Conservation (phyloP, 2,113 vertebrate genomes). For the Salvelinus fontinalis region DNA sequence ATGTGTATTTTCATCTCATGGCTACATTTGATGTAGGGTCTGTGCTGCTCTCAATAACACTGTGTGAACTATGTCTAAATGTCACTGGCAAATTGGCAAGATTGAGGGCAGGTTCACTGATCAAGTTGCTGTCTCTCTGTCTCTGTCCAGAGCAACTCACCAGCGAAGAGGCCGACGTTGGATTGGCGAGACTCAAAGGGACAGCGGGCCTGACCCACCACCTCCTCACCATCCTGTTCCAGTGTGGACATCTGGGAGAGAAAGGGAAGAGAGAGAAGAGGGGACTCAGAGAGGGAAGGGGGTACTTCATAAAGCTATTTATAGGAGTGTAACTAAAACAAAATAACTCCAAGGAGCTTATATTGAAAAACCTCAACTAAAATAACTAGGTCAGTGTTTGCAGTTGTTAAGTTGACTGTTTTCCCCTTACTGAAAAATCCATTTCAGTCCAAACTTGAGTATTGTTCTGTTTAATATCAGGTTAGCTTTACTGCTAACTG, state of each 20-base stretch:
- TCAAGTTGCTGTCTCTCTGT: constrained; percentile 20
- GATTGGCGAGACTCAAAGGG: constrained; percentile 91
- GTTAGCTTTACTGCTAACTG: no score
- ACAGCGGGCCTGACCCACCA: constrained; percentile 89
- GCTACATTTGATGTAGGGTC: constrained; percentile 40
- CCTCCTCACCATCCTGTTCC: constrained; percentile 86
- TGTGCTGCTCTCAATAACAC: constrained; percentile 41
- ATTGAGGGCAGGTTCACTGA: constrained; percentile 37
- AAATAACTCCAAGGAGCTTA: neutral
- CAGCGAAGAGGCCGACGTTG: constrained; percentile 88
- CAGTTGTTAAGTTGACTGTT: constrained; percentile 5
- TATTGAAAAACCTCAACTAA: constrained; percentile 15
- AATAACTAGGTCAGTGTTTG: neutral
- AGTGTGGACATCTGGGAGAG: constrained; percentile 76
- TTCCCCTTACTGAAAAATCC: no score
- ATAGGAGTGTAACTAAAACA: neutral
- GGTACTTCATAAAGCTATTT: constrained; percentile 5
- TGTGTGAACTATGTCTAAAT: constrained; percentile 67
- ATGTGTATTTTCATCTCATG: constrained; percentile 27
- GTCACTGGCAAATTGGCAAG: constrained; percentile 65
- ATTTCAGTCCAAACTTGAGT: no score
- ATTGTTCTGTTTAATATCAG: no score
- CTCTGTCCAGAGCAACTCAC: constrained; percentile 60
- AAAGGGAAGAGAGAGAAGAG: constrained; percentile 7
- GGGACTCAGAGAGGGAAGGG: neutral